Base-by-base conservation (phyloP, 2,797 vertebrate genomes). In the Xyrichtys novacula region DNA sequence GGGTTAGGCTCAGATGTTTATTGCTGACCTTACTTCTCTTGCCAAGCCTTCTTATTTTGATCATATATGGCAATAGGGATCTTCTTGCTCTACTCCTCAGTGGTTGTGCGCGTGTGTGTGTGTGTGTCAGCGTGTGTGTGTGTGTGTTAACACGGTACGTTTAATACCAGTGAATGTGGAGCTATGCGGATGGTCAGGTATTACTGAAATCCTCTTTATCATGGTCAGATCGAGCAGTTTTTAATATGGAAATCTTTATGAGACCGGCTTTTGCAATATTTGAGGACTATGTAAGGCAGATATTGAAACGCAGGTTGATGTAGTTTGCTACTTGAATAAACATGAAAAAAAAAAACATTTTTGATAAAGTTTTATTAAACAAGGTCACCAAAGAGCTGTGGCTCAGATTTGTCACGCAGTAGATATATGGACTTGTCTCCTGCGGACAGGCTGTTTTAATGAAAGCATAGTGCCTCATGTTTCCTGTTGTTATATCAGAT, bases 61-160 rank as follows among this genome's bases (percentile, higher is more conserved):
- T 89, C 90, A 88, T 92, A 92, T 93, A 92, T 90, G 91, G 90
- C 85, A 91, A 87, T 84, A 81, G 71, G 74, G 85, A 86, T 87
- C 53, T 80, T 76, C 68, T 66, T 74, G 76, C 81, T 78, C 65
- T 61, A 60, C 80, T 85, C 82, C 65, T 85, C 46, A 2, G 43
- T 55, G 72, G 4, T 2, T 54, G 28, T 52, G 31, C 43, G 29
- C 16, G 26, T 52, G 31, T 56, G 43, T 70, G n/a, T 28, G 32
- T 65, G 69, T 58, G 40, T 40, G 62, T 47, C 43, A 58, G 63
- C 59, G 61, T 22, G 28, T 47, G 46, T 58, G 50, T 39, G 22
- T 34, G 29, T 26, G 66, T 26, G 32, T 1, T 19, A 40, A 55
- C 25, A n/a, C 11, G 7, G 53, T 32, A 42, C 56, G 69, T 61